Base-by-base conservation (phyloP, 2,113 vertebrate genomes). In the Coracopsis vasa region DNA sequence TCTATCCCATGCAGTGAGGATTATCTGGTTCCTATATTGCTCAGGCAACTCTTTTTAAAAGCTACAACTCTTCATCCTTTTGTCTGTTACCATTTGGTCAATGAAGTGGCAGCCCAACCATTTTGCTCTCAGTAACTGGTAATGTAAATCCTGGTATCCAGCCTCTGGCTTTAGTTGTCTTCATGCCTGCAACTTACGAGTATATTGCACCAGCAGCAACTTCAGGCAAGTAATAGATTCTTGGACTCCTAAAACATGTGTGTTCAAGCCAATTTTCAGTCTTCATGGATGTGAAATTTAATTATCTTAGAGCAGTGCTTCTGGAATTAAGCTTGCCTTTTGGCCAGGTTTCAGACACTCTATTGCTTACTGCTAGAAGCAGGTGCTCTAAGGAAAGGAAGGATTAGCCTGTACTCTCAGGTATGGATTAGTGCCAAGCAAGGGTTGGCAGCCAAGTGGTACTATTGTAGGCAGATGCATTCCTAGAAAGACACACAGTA, bases 361-460 rank as follows among this genome's bases (percentile, higher is more conserved):
- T 91, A 45, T 77, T 97, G 86, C 87, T 91, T 94, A 61, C 91
- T 95, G 94, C 90, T 96, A 72, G 78, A 97, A 96, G 96, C 95
- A 96, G 94, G 94, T 96, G 94, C 93, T 97, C 78, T 85, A 92
- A 91, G 89, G 91, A 87, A 94, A 60, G 89, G 80, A 94, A 91
- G 90, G 93, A 97, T 97, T 96, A 95, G 81, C 62, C 62, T 95
- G 58, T 21, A 47, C 77, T 83, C 81, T 90, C 94, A 96, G 96
- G 96, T 97, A 33, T 95, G 95, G 92, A 93, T 70, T 86, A 37
- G n/a, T 94, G 93, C 95, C 95, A 97, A 78, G 62, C 25, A 50
- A 86, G 64, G 42, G 48, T 96, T 96, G 90, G 91, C 96, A 94
- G 85, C 81, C 79, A 86, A 79, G 70, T 16, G 31, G 29, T 58